Conservation (phyloP, 2,888 invertebrate genomes). For the Caradrina clavipalpis region DNA sequence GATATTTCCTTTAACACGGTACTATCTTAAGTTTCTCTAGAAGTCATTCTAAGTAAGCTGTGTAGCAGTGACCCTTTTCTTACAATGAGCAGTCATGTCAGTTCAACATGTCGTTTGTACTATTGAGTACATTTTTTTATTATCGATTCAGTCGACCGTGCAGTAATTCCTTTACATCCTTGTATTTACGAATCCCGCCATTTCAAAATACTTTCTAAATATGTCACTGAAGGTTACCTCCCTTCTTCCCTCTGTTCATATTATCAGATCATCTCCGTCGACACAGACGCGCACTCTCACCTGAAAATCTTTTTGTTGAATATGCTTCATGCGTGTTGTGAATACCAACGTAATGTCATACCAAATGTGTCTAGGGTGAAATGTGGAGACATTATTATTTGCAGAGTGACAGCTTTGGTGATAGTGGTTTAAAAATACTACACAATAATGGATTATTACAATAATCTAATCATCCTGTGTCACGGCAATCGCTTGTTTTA, state of each 20-base stretch:
- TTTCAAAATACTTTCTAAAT: conserved; percentile 16
- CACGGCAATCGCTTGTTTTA: neutral
- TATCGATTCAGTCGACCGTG: neutral
- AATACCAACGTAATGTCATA: neutral
- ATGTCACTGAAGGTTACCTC: conserved; percentile 7
- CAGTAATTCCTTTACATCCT: neutral
- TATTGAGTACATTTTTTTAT: neutral
- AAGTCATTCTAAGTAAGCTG: no score
- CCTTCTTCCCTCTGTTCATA: neutral
- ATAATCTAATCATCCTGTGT: neutral
- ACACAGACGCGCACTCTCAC: conserved; percentile 18
- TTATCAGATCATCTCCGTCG: conserved; percentile 7
- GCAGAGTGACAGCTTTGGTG: neutral
- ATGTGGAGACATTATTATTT: neutral
- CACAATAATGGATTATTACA: no score
- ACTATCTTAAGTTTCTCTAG: no score
- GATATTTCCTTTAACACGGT: no score
- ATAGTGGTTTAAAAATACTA: neutral
- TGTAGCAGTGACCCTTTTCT: neutral
- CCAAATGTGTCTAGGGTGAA: neutral
- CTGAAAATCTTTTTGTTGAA: conserved; percentile 22
- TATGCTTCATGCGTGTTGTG: neutral
- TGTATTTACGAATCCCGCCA: conserved; percentile 8
- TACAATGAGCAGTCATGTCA: neutral
- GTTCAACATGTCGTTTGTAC: neutral